Evolutionary conservation across 2,888 invertebrate genomes (phyloP), one percentile per base, ranked within the genome.

Genomic region (Yponomeuta evonymella): DNA sequence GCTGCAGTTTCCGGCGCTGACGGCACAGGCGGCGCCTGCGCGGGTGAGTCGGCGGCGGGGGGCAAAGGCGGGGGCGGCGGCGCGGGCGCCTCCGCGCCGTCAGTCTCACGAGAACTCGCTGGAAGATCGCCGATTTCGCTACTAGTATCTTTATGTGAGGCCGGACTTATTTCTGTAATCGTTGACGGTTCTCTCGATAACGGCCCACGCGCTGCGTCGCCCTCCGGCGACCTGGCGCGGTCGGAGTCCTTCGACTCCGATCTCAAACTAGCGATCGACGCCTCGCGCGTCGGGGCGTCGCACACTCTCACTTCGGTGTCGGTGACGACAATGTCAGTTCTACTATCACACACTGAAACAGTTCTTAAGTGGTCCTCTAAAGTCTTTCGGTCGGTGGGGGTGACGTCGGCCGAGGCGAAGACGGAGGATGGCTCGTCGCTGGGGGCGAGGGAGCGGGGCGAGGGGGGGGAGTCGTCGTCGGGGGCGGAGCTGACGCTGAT

Each of bases 401-500:
- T 91, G 43, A 81, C 87, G 74, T 88, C 90, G 12, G 84, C 86
- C 29, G 90, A 90, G 43, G 90, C 89, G 79, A 91, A 91, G 72
- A 91, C 91, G 33, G 91, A 90, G 1, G 91, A 86, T 0, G 91
- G 90, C 74, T 88, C 90, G 72, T 90, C 90, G 43, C 23, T 87
- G 73, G 83, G 86, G 70, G 85, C 83, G n/a, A 84, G 76, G 11
- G 90, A 86, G 72, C 86, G 85, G 69, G 84, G 84, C 30, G 85
- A 82, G 74, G 81, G 81, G n/a, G 77, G 78, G 2, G 84, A 84
- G 73, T 85, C 84, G 71, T 95, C 95, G 77, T 95, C 95, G 70
- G 94, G 94, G 76, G 94, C 95, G 48, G 95, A 95, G 89, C 95
- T 95, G 73, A 95, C 95, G 89, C 95, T 95, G 79, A 95, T 96